Evolutionary conservation across 1,140 invertebrate genomes (phyloP).

Genomic region (Ips nitidus): DNA sequence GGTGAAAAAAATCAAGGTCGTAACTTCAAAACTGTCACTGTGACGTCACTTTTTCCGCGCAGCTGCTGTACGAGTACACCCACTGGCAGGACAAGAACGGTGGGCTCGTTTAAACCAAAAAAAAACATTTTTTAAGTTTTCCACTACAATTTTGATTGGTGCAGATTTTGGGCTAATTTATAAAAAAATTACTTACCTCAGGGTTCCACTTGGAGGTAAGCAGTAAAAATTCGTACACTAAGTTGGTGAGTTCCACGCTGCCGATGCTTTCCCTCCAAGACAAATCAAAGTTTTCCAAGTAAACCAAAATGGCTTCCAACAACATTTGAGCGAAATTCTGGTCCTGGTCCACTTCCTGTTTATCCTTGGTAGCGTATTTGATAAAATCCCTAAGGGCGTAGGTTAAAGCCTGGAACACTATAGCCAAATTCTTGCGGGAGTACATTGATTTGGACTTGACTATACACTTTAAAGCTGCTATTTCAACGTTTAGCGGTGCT

Average conservation of each 20-base stretch:
- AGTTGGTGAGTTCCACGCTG: conserved; percentile 17
- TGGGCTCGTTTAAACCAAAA: too few relatives aligned
- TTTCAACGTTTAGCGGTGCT: conserved; percentile 19
- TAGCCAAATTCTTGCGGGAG: conserved; percentile 23
- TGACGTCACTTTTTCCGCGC: too few relatives aligned
- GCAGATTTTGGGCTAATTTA: too few relatives aligned
- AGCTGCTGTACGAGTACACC: too few relatives aligned
- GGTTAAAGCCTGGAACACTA: conserved; percentile 26
- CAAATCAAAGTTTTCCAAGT: conserved; percentile 31
- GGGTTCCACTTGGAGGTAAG: conserved; percentile 12
- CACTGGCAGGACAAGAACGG: too few relatives aligned
- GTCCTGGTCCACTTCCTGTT: conserved; percentile 8
- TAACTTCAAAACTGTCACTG: too few relatives aligned
- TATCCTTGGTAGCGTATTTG: conserved; percentile 13
- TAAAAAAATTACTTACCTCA: conserved; percentile 3
- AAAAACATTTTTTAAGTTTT: too few relatives aligned
- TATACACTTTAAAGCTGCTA: conserved; percentile 17
- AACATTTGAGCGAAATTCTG: conserved; percentile 18
- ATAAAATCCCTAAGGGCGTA: conserved; percentile 27
- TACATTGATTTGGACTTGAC: conserved; percentile 30
- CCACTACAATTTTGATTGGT: too few relatives aligned
- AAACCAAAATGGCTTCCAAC: conserved; percentile 23
- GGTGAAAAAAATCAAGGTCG: too few relatives aligned
- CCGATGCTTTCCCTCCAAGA: conserved; percentile 35
- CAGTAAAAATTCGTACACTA: conserved; percentile 25